These are phyloP conservation scores for Sarcophaga subvicina DNA, from an alignment of 2,888 invertebrate species.

Conservation along the genomic window DNA sequence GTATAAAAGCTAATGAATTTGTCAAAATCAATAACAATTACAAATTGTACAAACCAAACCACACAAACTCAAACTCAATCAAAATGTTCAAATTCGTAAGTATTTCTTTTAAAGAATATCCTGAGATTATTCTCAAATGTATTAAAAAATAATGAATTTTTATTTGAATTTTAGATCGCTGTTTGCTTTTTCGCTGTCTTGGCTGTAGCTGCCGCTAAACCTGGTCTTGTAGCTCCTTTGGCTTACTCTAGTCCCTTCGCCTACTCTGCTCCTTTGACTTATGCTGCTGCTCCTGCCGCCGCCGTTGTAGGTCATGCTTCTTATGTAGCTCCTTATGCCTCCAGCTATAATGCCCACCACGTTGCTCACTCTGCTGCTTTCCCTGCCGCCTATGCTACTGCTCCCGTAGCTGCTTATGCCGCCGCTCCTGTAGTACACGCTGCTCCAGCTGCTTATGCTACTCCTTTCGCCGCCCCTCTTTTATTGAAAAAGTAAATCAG, in stretches of 20 bases:
- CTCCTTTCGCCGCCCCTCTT: no score
- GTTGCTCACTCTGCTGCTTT: conserved; percentile 78
- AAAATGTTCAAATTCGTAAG: conserved; percentile 78
- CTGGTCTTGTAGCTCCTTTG: conserved; percentile 70
- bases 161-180: conserved; percentile 70
- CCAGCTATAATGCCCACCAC: conserved; percentile 76
- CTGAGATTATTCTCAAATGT: no score
- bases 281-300: conserved; percentile 65
- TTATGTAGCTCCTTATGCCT: conserved; percentile 76
- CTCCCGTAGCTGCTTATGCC: no score
- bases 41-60: conserved; percentile 23
- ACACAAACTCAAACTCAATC: conserved; percentile 44
- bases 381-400: conserved; percentile 74
- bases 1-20: no score
- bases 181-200: conserved; percentile 76
- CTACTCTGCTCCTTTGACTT: conserved; percentile 43
- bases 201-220: conserved; percentile 70
- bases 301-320: conserved; percentile 73
- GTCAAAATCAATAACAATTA: conserved; percentile 18
- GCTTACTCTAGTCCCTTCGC: conserved; percentile 53
- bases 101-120: conserved; percentile 43
- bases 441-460: no score
- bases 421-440: no score
- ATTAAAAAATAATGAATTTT: neutral
- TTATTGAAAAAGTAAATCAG: no score